phyloP scores from a whole-genome alignment of 2,797 vertebrate species.

The Sebastes trivittatus region DNA sequence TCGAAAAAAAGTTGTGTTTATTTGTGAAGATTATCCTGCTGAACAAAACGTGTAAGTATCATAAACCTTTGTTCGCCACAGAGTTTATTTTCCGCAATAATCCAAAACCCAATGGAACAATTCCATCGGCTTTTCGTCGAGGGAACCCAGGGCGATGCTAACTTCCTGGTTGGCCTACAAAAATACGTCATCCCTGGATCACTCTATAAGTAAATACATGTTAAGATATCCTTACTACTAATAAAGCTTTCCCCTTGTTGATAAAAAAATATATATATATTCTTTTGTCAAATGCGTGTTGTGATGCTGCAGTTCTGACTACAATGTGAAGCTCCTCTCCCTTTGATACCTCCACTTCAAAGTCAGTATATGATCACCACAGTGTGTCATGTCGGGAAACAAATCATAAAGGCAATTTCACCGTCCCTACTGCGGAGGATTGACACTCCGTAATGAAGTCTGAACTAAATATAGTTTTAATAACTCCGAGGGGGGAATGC shows the following conservation, averaged over 20 bases:
- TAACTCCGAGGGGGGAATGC: slow-evolving; percentile 19
- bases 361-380: neutral
- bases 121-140: no score
- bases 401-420: slow-evolving; percentile 39
- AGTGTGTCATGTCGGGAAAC: slow-evolving; percentile 18
- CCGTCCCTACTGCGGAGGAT: slow-evolving; percentile 19
- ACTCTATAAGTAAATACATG: neutral
- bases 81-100: neutral
- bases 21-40: neutral
- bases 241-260: slow-evolving; percentile 10
- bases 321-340: neutral
- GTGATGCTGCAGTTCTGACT: neutral
- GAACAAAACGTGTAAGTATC: neutral
- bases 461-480: slow-evolving; percentile 54
- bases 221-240: neutral
- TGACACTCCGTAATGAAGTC: slow-evolving; percentile 41
- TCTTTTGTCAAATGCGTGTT: neutral
- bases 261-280: neutral
- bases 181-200: neutral
- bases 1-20: neutral
- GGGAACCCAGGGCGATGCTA: neutral
- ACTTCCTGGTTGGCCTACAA: neutral
- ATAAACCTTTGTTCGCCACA: neutral
- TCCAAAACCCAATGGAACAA: no score
- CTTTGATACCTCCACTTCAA: slow-evolving; percentile 33